Evolutionary conservation across 1,140 invertebrate species (phyloP).

Genomic region (Pseudomyrmex pallidus): DNA sequence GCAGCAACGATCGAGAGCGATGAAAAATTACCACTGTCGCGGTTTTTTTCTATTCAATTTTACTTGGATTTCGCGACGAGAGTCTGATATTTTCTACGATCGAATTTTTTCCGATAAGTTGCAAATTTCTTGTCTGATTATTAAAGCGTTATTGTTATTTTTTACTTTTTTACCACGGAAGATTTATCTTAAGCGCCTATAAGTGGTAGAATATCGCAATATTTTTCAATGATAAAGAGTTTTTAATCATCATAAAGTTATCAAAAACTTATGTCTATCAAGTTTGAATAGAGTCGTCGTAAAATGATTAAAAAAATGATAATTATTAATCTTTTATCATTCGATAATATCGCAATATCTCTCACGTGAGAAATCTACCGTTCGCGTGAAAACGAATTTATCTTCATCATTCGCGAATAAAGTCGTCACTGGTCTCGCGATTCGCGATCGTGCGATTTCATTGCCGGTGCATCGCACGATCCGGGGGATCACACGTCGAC

Average conservation of each 20-base stretch:
- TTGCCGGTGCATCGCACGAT: neutral
- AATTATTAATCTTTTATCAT: slow-evolving; percentile 7
- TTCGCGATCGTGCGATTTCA: slow-evolving; percentile 20
- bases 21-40: neutral
- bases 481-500: slow-evolving; percentile 38
- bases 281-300: neutral
- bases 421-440: neutral
- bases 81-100: too few species aligned
- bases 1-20: neutral
- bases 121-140: neutral
- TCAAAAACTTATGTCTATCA: neutral
- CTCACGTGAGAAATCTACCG: neutral
- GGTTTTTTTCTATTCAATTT: too few species aligned
- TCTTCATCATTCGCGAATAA: neutral
- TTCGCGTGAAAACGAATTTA: too few species aligned
- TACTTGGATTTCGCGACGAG: too few species aligned
- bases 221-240: neutral
- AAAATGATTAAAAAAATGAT: neutral
- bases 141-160: neutral
- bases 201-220: neutral
- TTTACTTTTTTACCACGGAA: too few species aligned
- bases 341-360: neutral
- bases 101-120: too few species aligned
- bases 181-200: neutral
- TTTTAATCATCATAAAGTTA: neutral